These are phyloP conservation scores for Poecilia latipinna DNA, from an alignment of 2,113 vertebrate genomes.

Conservation along the genomic window DNA sequence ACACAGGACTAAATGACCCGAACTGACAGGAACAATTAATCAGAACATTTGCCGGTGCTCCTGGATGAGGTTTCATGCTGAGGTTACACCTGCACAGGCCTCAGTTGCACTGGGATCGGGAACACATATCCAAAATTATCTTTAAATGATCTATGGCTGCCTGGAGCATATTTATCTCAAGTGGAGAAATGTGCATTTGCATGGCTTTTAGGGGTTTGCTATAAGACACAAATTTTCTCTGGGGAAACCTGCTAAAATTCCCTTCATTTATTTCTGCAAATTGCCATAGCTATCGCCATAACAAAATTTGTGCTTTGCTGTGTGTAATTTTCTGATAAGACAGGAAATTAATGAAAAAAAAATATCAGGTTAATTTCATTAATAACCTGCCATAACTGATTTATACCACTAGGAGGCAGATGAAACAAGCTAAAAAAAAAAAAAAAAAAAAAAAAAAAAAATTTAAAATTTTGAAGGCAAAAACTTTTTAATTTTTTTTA, in stretches of 20 bases:
- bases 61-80: conserved; percentile 54
- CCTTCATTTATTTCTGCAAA: not conserved
- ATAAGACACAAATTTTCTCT: not conserved
- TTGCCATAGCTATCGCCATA: not conserved
- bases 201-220: not conserved
- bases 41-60: conserved; percentile 53
- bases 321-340: not conserved
- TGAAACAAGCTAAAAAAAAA: not conserved
- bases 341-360: not conserved
- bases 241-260: not conserved
- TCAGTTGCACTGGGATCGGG: conserved; percentile 46
- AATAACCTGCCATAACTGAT: not conserved
- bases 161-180: conserved; percentile 36
- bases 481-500: too few relatives aligned
- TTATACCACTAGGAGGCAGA: not conserved
- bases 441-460: too few relatives aligned
- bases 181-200: conserved; percentile 7
- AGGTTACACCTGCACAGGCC: conserved; percentile 68
- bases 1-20: conserved; percentile 59
- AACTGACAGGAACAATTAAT: conserved; percentile 71
- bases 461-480: too few relatives aligned
- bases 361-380: too few relatives aligned
- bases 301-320: not conserved
- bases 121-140: conserved; percentile 33
- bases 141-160: conserved; percentile 53